Percentiles rank a stretch among this genome's conserved stretches.
phyloP scores from a whole-genome alignment of 2,113 vertebrate genomes.

The Callospermophilus lateralis region DNA sequence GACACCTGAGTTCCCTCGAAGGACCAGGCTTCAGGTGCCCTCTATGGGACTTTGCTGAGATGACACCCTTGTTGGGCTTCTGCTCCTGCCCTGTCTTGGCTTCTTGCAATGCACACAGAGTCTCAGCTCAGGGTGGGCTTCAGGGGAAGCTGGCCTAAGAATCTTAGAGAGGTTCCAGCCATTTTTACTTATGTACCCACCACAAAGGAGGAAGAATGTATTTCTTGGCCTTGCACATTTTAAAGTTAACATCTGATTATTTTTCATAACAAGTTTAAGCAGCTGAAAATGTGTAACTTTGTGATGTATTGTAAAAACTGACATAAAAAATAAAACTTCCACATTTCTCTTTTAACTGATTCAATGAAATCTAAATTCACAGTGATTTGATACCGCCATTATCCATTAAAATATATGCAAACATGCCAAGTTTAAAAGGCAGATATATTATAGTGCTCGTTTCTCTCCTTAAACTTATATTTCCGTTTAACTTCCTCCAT shows the following conservation, averaged over 20 bases:
- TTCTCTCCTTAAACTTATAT: constrained; percentile 10
- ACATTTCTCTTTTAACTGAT: neutral
- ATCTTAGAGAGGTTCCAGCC: neutral
- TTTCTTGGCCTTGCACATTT: neutral
- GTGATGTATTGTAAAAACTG: neutral
- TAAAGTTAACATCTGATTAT: neutral
- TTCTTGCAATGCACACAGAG: neutral
- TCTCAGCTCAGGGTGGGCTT: neutral
- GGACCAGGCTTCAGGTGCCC: neutral
- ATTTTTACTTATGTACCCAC: neutral
- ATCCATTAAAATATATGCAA: neutral
- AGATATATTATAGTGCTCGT: neutral
- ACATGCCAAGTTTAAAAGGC: neutral
- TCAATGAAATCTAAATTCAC: neutral
- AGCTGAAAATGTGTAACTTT: neutral
- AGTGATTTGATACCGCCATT: neutral
- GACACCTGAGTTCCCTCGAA: rapidly evolving
- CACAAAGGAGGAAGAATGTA: neutral
- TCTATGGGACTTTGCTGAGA: neutral
- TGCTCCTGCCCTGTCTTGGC: neutral
- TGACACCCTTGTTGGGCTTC: neutral
- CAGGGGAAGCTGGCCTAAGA: neutral
- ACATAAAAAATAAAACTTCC: constrained; percentile 15
- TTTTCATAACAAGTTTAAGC: neutral
- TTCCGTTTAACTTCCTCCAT: neutral